Conservation (phyloP, 2,888 invertebrate species). For the Ophioninae sp. region DNA sequence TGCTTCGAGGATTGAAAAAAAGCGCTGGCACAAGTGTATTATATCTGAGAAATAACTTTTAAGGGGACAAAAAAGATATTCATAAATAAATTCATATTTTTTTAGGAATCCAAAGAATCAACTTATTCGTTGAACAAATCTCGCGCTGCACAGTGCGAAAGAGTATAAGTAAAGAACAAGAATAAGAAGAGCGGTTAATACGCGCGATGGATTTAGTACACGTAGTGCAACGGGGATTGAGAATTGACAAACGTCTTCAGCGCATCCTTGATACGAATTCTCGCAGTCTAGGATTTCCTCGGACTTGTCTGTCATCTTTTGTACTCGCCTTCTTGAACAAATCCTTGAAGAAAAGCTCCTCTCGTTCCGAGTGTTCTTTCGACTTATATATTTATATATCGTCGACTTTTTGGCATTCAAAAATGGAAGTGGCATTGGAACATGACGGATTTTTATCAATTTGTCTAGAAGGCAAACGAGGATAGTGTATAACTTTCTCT, state of each 20-base stretch:
- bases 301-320: constrained; percentile 24
- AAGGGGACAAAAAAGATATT: too few species aligned
- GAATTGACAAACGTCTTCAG: constrained; percentile 33
- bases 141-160: background rate
- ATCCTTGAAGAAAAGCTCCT: constrained; percentile 39
- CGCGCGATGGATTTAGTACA: constrained; percentile 54
- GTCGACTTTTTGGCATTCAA: background rate
- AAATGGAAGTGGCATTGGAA: constrained; percentile 14
- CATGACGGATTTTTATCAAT: constrained; percentile 1
- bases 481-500: constrained; percentile 1
- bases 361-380: background rate
- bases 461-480: constrained; percentile 10
- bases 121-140: too few species aligned
- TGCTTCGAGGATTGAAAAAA: too few species aligned
- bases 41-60: too few species aligned
- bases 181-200: constrained; percentile 52
- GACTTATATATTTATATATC: constrained; percentile 13
- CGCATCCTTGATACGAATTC: constrained; percentile 48
- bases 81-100: too few species aligned
- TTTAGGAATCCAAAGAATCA: too few species aligned
- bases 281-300: constrained; percentile 15
- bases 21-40: too few species aligned
- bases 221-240: constrained; percentile 2
- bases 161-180: background rate
- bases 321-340: constrained; percentile 23